Base-by-base conservation (phyloP, 2,888 invertebrate genomes). In the Isotomurus palustris region DNA sequence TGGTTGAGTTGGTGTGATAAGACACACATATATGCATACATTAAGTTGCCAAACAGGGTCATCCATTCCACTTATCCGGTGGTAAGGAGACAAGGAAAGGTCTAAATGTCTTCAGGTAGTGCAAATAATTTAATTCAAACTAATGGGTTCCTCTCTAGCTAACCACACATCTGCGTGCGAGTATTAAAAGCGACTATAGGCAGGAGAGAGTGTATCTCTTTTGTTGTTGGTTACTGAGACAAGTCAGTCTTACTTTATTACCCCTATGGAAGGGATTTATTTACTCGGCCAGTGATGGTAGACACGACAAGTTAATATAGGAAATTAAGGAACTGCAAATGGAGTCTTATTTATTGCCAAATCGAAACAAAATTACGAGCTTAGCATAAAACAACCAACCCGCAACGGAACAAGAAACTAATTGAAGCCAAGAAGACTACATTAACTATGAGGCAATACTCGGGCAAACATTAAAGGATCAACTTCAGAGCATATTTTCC, bases 301-400 rank as follows among this genome's bases (percentile, higher is more conserved):
- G n/a, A n/a, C n/a, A n/a, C n/a, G n/a, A n/a, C n/a, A n/a, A n/a
- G n/a, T n/a, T n/a, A n/a, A n/a, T n/a, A n/a, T n/a, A n/a, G n/a
- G n/a, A n/a, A n/a, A n/a, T n/a, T n/a, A n/a, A n/a, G n/a, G n/a
- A n/a, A n/a, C n/a, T n/a, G n/a, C 38, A 38, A 38, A 38, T 5
- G 38, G 38, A 38, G n/a, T n/a, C n/a, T n/a, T n/a, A n/a, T 38
- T 38, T 38, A 38, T 38, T n/a, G 19, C 4, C 38, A 38, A 38
- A 38, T 38, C 38, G 19, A 14, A 4, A n/a, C 38, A 38, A 14
- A 38, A 38, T 38, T 38, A 38, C 38, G 38, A 38, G 6, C 38
- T 32, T 32, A 32, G 8, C 14, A 8, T 14, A 10, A 32, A 8
- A 10, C 14, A 8, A 10, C 32, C 14, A 32, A 14, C 38, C 5